phyloP scores from a whole-genome alignment of 2,113 vertebrate species.

The Gasterosteus aculeatus region DNA sequence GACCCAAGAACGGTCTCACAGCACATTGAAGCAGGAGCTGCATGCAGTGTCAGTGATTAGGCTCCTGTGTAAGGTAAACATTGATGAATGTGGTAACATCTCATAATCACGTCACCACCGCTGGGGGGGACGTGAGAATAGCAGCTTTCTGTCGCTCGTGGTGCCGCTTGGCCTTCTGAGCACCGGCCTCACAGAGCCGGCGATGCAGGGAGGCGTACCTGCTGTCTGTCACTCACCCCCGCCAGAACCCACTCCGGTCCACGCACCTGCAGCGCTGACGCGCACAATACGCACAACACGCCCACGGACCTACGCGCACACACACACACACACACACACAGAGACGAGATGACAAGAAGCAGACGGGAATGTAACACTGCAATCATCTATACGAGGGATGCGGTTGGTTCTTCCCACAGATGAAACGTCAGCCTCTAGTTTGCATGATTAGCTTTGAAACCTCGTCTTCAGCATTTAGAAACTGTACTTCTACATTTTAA shows the following conservation, averaged over 20 bases:
- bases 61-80: not conserved
- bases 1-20: not conserved
- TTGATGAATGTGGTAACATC: not conserved
- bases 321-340: not conserved
- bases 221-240: conserved; percentile 1
- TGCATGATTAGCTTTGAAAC: not conserved
- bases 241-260: not conserved
- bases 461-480: not conserved
- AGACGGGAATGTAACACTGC: not conserved
- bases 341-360: not conserved
- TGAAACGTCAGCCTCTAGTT: not conserved
- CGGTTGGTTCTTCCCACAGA: not conserved
- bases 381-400: not conserved
- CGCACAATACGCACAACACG: too few relatives aligned
- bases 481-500: not conserved
- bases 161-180: not conserved
- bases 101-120: not conserved
- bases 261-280: not conserved
- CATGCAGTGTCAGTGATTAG: not conserved
- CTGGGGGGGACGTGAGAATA: not conserved
- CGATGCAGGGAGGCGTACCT: not conserved
- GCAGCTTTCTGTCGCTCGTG: not conserved
- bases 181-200: not conserved
- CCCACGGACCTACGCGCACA: too few relatives aligned
- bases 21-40: not conserved